Evolutionary conservation across 1,140 invertebrate species (phyloP), one percentile per base, ranked within the genome.

Genomic region (Drosophila triauraria): DNA sequence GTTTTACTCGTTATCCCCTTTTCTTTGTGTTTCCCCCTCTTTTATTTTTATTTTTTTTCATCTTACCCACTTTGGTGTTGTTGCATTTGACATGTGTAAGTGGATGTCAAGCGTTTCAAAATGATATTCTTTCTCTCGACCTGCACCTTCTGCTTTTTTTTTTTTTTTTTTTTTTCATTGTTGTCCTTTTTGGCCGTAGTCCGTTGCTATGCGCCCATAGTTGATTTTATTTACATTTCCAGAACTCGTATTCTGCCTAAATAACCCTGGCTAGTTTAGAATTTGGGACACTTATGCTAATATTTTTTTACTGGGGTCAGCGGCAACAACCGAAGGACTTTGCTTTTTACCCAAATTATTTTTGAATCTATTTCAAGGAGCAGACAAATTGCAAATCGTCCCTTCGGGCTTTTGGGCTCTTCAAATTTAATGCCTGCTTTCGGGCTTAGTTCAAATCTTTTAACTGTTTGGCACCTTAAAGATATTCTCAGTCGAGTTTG

Each of bases 221-320:
- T 74, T 90, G 86, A 90, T 90, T 91, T 90, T 90, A 90, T 90
- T 90, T 90, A 90, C 85, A 90, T 90, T 90, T 90, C 78, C 79
- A 71, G 86, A 64, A 90, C 90, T 82, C 74, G 74, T 78, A 62
- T 64, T 64, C 68, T 58, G 74, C 70, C 70, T 54, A 20, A 51
- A 42, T 46, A 75, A 51, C 25, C 48, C 20, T 46, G 50, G 58
- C 54, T 44, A 63, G 53, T 35, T 70, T 44, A 35, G 9, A 75
- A 63, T 72, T 64, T 48, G 71, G 60, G 61, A 30, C 77, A 87
- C 77, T 87, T 90, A 90, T 90, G 85, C 81, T 90, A 90, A 90
- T 90, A 82, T 91, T 79, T 81, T 81, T 61, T 87, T 64, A 42
- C 76, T 35, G 51, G 81, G 83, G 83, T 79, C 82, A 78, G 32